phyloP scores from a whole-genome alignment of 2,888 invertebrate genomes.

The Apamea anceps region DNA sequence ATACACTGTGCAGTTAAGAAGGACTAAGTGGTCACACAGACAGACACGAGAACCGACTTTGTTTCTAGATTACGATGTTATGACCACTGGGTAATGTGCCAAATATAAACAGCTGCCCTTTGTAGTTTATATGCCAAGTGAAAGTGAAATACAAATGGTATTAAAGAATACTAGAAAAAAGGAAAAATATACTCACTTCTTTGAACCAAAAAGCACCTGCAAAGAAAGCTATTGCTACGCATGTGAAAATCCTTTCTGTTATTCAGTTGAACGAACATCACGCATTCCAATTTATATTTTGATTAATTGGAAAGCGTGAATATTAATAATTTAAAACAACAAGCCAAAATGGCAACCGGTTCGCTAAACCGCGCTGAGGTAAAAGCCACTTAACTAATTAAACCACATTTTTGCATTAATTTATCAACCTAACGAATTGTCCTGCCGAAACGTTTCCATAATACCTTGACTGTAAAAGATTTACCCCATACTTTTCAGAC shows the following conservation, averaged over 20 bases:
- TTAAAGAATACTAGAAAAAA: background rate
- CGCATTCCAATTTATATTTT: slow-evolving; percentile 1
- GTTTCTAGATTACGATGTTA: no score
- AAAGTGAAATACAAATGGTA: no score
- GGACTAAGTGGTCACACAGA: no score
- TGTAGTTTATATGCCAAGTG: no score
- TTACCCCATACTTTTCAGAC: background rate
- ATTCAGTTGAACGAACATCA: background rate
- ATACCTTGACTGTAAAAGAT: background rate
- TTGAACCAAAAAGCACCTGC: background rate
- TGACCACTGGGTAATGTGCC: no score
- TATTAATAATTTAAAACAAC: slow-evolving; percentile 16
- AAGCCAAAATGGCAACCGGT: slow-evolving; percentile 19
- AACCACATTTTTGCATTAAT: slow-evolving; percentile 48
- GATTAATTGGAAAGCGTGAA: background rate
- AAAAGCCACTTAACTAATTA: slow-evolving; percentile 44
- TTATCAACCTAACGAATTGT: slow-evolving; percentile 14
- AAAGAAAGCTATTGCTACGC: no score
- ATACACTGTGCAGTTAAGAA: no score
- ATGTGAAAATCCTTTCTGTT: background rate
- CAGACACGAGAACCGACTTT: no score
- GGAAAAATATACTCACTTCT: no score
- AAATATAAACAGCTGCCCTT: no score
- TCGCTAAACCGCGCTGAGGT: slow-evolving; percentile 34
- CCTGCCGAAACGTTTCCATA: slow-evolving; percentile 11